Evolutionary conservation across 2,888 invertebrate genomes (phyloP), one percentile per base, ranked within the genome.

Genomic region (Rugalucina vietnamica): DNA sequence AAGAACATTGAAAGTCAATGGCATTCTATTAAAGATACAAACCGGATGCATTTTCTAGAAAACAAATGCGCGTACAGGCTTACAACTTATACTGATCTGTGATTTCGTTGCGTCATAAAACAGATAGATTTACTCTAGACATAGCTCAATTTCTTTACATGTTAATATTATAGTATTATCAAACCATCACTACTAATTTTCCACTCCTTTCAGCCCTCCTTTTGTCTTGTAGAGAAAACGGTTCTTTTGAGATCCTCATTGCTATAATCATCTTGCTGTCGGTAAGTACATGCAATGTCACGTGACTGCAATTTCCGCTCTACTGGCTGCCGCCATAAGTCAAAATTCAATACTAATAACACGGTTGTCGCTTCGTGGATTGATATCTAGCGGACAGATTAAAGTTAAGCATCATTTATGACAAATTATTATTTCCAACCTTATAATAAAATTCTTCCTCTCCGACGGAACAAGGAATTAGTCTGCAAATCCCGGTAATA

Each of bases 231-330:
- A 60, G 8, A 4, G 29, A 60, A 60, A 29, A 24, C 73, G 77
- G 65, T 78, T 75, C 75, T 78, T 37, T 54, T 78, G 73, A 75
- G 69, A 78, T 37, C 70, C 70, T 73, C 36, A 50, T 50, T 54
- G 74, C 82, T 78, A 75, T 82, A 82, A 82, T 82, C 69, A 29
- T 21, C 29, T 69, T 70, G 69, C 72, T 70, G 69, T 78, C 74
- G 78, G 49, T 24, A 36, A 65, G 70, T 82, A 82, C 69, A 75
- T 65, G 70, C 78, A 70, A 70, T 78, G 72, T 74, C 74, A 49
- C 77, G 78, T 74, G 82, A 78, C 65, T 36, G 49, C 73, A 72
- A 82, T 82, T 82, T 82, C 82, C 82, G 82, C 60, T 60, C 21
- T 60, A 60, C 60, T 32, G 29, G 60, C 29, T 32, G 29, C 60